A percentile compares a stretch with the other conserved stretches of the same genome.
phyloP scores from a whole-genome alignment of 2,797 vertebrate genomes.

The Anniella stebbinsi region DNA sequence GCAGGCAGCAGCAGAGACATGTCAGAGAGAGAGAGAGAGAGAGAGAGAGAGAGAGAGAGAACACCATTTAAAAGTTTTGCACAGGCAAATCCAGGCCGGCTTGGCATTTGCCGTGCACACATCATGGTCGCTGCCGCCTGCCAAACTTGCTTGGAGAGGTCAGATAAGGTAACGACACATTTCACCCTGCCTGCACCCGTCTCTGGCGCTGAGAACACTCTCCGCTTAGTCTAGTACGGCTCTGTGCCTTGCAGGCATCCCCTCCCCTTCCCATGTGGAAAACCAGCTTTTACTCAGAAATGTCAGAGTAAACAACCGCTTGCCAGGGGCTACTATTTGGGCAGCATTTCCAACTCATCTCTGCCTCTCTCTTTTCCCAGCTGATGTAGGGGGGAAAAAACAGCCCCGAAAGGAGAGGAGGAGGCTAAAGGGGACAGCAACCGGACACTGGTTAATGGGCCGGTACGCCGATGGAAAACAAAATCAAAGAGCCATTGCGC shows the following conservation, averaged over 20 bases:
- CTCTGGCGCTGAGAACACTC: neutral
- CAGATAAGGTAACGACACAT: slow-evolving; percentile 56
- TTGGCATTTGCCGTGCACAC: slow-evolving; percentile 2
- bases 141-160: neutral
- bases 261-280: neutral
- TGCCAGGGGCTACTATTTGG: neutral
- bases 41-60: neutral
- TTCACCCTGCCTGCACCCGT: too few relatives aligned
- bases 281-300: accelerated
- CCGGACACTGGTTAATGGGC: neutral
- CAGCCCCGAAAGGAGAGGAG: neutral
- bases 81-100: slow-evolving; percentile 16
- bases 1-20: neutral
- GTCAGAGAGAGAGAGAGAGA: neutral
- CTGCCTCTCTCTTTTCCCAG: too few relatives aligned
- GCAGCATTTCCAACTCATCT: neutral
- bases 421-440: neutral
- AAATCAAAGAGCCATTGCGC: slow-evolving; percentile 17
- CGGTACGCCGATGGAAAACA: neutral
- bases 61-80: neutral
- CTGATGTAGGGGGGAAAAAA: neutral
- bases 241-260: neutral
- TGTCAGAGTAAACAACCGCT: neutral
- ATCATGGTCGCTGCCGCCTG: neutral
- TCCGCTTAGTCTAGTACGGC: neutral